These are phyloP conservation scores for Podarcis cretensis DNA, from an alignment of 2,113 vertebrate species.

Conservation along the genomic window DNA sequence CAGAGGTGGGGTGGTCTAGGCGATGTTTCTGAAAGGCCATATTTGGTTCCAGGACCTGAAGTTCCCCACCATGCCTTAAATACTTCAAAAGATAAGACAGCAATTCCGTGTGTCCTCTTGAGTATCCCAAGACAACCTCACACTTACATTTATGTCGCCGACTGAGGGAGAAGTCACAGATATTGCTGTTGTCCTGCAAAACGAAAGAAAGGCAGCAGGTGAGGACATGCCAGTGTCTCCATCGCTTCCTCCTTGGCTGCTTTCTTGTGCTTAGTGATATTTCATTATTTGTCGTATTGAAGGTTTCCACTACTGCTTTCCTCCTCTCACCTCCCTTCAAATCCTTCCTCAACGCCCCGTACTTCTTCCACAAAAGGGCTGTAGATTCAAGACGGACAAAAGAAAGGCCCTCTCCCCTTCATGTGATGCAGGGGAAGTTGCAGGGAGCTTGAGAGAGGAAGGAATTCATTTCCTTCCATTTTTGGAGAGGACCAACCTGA, in stretches of 20 bases:
- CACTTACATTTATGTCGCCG: conserved; percentile 27
- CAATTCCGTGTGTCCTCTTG: neutral
- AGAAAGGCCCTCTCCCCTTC: no score
- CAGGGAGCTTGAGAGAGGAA: no score
- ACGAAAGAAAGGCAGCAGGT: neutral
- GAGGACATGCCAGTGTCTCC: fast-evolving
- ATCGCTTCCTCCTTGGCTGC: neutral
- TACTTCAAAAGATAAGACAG: neutral
- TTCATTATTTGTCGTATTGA: neutral
- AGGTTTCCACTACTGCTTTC: neutral
- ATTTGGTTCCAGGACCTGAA: neutral
- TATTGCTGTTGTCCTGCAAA: conserved; percentile 30
- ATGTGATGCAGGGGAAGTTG: no score
- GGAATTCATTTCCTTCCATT: no score
- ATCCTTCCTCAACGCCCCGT: neutral
- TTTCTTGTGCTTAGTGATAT: neutral
- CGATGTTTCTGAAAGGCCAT: no score
- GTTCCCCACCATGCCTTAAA: neutral
- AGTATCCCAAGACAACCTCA: fast-evolving
- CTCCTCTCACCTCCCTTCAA: neutral
- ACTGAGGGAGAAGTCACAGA: conserved; percentile 37
- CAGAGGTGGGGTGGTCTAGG: no score
- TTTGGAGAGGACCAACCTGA: no score
- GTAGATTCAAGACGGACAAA: neutral
- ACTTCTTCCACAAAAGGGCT: neutral